phyloP scores from a whole-genome alignment of 2,888 invertebrate genomes.

The Panopea generosa region DNA sequence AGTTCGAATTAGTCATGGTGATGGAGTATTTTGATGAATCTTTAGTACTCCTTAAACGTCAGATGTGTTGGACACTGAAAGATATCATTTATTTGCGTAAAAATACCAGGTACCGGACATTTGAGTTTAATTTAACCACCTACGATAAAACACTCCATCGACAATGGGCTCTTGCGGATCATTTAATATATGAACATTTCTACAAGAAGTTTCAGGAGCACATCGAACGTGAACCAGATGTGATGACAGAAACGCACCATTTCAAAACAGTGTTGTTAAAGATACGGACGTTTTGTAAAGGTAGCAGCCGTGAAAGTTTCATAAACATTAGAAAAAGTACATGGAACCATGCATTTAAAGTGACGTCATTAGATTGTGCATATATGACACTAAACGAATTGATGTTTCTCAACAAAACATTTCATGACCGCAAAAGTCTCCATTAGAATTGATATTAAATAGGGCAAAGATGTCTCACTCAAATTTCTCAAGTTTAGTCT shows the following conservation, averaged over 20 bases:
- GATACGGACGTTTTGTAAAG: constrained; percentile 51
- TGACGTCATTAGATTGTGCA: constrained; percentile 54
- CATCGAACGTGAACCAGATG: constrained; percentile 44
- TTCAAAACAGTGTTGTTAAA: constrained; percentile 53
- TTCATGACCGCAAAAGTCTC: constrained; percentile 26
- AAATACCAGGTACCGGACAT: constrained; percentile 59
- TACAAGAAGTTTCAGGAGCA: constrained; percentile 64
- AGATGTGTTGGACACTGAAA: constrained; percentile 77
- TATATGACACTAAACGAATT: constrained; percentile 54
- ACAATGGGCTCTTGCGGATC: constrained; percentile 75
- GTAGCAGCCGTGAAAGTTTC: background rate
- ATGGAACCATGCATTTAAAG: constrained; percentile 54
- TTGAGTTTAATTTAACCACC: constrained; percentile 46
- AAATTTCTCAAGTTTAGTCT: too few species aligned
- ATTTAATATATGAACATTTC: constrained; percentile 74
- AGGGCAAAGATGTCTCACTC: too few species aligned
- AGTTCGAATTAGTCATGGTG: constrained; percentile 79
- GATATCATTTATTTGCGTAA: constrained; percentile 78
- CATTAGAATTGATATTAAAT: too few species aligned
- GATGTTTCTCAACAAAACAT: constrained; percentile 43
- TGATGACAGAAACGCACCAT: constrained; percentile 57
- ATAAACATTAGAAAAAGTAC: constrained; percentile 31
- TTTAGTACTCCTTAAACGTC: constrained; percentile 76
- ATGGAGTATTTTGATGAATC: constrained; percentile 82
- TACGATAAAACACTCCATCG: constrained; percentile 52